Base-by-base conservation (phyloP, 2,888 invertebrate genomes). In the Alitta virens region DNA sequence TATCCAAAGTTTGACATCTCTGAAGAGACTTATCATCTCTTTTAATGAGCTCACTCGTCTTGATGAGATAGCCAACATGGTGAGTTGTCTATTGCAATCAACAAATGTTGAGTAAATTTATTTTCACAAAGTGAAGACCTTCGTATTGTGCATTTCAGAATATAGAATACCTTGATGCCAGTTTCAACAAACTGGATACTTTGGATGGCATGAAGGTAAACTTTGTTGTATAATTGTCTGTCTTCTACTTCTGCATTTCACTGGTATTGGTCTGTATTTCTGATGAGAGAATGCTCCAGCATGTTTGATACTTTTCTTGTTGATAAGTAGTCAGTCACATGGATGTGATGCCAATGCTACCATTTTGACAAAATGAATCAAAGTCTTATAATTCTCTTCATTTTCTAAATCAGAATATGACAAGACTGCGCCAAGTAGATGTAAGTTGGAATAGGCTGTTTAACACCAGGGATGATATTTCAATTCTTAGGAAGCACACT, bases 171-270 rank as follows among this genome's bases (percentile, higher is more conserved):
- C 62, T 82, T 24, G 81, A 82, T 77, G 78, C 76, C 40, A 80
- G 80, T 66, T 82, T 78, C 67, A 82, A 82, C 70, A 77, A 78
- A 60, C 74, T 82, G 25, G 53, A 65, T n/a, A 74, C 78, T n/a
- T 67, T 81, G 33, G 79, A 80, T 55, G 80, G 79, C 51, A 66
- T 81, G 60, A 79, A 78, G 75, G 78, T 80, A 67, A 60, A 66
- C 57, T 57, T 12, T n/a, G n/a, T n/a, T n/a, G n/a, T n/a, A 33
- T 33, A 33, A 33, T 33, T 33, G 12, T 49, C 7, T 21, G 9
- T 49, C 3, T 40, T 40, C 18, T 40, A 40, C 12, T 14, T 14
- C 16, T 12, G 16, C 12, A 40, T 40, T 21, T 21, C n/a, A 21
- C 49, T 9, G 5, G 7, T 21, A 49, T 16, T 49, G 18, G 49